Conservation (phyloP, 1,140 invertebrate species). For the Portunus trituberculatus region DNA sequence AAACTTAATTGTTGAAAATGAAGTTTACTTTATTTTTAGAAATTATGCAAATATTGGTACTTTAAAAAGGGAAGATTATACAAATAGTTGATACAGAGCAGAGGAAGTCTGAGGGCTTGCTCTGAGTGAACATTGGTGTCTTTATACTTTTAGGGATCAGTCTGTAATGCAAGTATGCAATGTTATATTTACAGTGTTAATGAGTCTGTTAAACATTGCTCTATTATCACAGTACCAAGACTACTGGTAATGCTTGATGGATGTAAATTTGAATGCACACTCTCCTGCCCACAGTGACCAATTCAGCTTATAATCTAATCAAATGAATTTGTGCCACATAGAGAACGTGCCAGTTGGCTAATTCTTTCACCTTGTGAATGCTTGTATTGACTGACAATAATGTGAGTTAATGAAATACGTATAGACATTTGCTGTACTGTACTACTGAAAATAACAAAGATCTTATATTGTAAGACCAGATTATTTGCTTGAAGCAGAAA, state of each 20-base stretch:
- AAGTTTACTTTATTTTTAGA: conserved; percentile 51
- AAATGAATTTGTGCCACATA: conserved; percentile 65
- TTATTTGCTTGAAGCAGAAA: conserved; percentile 29
- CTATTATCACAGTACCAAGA: conserved; percentile 21
- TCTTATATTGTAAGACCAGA: conserved; percentile 33
- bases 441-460: conserved; percentile 27
- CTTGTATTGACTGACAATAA: conserved; percentile 69
- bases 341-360: conserved; percentile 36
- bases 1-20: conserved; percentile 38
- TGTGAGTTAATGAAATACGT: conserved; percentile 52
- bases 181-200: not conserved
- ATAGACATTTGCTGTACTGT: conserved; percentile 45
- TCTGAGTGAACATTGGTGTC: conserved; percentile 21
- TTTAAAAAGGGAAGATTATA: conserved; percentile 12
- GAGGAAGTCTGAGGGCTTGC: not conserved
- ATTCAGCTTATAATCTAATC: conserved; percentile 67
- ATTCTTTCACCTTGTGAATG: conserved; percentile 47
- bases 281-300: not conserved
- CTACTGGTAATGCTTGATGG: not conserved
- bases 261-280: not conserved
- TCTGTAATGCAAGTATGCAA: not conserved
- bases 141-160: conserved; percentile 5
- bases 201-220: conserved; percentile 13
- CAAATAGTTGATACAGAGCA: not conserved
- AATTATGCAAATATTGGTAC: conserved; percentile 24